phyloP scores from a whole-genome alignment of 2,888 invertebrate species.

The Petrolisthes cinctipes region DNA sequence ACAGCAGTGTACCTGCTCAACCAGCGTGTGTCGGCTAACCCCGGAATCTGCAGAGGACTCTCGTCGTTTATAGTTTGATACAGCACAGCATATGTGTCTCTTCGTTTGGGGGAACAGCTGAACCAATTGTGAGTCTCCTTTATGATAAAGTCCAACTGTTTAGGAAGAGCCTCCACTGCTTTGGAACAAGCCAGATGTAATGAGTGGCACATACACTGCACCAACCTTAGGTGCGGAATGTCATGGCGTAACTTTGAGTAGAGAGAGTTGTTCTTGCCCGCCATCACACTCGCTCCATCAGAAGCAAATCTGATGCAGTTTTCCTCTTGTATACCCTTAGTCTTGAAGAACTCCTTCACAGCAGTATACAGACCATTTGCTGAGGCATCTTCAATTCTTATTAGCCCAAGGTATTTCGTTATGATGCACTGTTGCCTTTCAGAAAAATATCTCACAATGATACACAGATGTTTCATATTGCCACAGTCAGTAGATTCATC shows the following conservation, averaged over 20 bases:
- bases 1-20: background rate
- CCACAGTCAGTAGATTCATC: background rate
- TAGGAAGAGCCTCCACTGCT: background rate
- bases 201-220: background rate
- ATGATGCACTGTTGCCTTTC: background rate
- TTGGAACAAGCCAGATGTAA: background rate
- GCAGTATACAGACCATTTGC: background rate
- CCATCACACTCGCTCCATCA: background rate
- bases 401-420: background rate
- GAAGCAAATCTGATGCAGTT: background rate
- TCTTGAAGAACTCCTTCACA: background rate
- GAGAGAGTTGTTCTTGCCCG: background rate
- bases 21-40: background rate
- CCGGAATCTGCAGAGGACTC: background rate
- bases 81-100: background rate
- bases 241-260: background rate
- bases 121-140: background rate
- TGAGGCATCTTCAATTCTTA: background rate
- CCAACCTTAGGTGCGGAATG: background rate
- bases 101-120: slow-evolving; percentile 1
- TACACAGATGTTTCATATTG: background rate
- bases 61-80: background rate
- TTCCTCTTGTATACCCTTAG: background rate
- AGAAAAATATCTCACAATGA: background rate
- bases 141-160: background rate